phyloP scores from a whole-genome alignment of 2,113 vertebrate species.

The Syngnathus scovelli region DNA sequence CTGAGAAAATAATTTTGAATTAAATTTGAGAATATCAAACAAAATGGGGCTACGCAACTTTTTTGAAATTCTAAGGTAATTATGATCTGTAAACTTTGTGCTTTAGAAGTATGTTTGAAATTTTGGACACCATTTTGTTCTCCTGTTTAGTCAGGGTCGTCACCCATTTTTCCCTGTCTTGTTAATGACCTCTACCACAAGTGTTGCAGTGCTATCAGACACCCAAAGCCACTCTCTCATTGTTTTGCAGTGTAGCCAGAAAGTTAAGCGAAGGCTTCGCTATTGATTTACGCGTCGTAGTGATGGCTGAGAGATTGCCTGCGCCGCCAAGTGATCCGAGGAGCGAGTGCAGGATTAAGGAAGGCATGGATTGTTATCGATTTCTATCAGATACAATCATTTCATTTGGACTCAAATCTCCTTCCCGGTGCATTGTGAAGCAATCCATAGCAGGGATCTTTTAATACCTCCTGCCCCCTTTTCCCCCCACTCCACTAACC shows the following conservation, averaged over 20 bases:
- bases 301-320: conserved; percentile 75
- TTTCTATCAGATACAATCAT: conserved; percentile 80
- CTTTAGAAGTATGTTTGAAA: conserved; percentile 39
- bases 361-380: conserved; percentile 76
- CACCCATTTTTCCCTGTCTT: conserved; percentile 40
- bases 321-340: conserved; percentile 64
- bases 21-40: no score
- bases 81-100: conserved; percentile 42
- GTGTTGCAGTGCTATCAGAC: conserved; percentile 43
- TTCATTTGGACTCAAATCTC: conserved; percentile 74
- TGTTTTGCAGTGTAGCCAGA: conserved; percentile 57
- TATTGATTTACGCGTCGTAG: conserved; percentile 68
- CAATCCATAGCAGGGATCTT: conserved; percentile 64
- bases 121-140: conserved; percentile 13
- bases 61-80: conserved; percentile 24
- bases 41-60: no score
- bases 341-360: conserved; percentile 70
- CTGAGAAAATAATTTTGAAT: no score
- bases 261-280: conserved; percentile 46
- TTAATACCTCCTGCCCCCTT: conserved; percentile 56
- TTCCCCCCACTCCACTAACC: conserved; percentile 46
- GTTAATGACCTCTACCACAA: conserved; percentile 60
- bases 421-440: conserved; percentile 59
- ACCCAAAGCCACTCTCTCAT: conserved; percentile 36
- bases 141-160: conserved; percentile 13